These are phyloP conservation scores for Steinernema carpocapsae DNA, from an alignment of 2,888 invertebrate species.

Conservation along the genomic window DNA sequence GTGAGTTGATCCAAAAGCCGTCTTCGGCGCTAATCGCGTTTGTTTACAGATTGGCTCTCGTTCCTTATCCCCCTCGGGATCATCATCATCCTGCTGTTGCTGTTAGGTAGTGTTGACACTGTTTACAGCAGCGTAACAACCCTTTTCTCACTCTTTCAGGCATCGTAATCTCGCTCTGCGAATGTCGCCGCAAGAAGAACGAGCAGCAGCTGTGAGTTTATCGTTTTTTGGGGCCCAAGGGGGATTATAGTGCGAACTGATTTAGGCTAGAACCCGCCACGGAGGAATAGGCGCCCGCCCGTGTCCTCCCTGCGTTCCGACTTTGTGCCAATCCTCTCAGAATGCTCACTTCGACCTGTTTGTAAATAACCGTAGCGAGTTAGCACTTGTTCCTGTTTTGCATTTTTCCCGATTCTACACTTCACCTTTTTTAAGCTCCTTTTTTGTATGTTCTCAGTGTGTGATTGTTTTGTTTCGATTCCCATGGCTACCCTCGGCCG, in stretches of 20 bases:
- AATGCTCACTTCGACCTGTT: constrained; percentile 20
- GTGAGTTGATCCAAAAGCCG: constrained; percentile 40
- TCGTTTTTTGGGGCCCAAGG: background rate
- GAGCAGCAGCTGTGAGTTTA: constrained; percentile 44
- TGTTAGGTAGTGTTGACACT: no score
- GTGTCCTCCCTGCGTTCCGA: background rate
- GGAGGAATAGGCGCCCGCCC: background rate
- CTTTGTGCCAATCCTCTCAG: constrained; percentile 12
- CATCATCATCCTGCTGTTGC: constrained; percentile 45
- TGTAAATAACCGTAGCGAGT: constrained; percentile 20
- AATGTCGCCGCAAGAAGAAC: constrained; percentile 51
- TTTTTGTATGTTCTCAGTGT: no score
- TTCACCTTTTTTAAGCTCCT: no score
- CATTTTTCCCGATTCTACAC: no score
- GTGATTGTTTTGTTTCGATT: no score
- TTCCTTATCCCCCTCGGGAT: constrained; percentile 57
- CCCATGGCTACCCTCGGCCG: no score
- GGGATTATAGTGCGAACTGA: background rate
- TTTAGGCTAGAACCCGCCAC: constrained; percentile 34
- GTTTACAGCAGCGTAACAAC: no score
- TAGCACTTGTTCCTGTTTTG: background rate
- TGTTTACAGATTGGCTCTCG: constrained; percentile 50
- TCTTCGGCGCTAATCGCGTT: background rate
- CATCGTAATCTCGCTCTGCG: constrained; percentile 56
- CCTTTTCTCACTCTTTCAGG: constrained; percentile 45